Base-by-base conservation (phyloP, 64 coral and sea anemone genomes). In the Porites australiensis region DNA sequence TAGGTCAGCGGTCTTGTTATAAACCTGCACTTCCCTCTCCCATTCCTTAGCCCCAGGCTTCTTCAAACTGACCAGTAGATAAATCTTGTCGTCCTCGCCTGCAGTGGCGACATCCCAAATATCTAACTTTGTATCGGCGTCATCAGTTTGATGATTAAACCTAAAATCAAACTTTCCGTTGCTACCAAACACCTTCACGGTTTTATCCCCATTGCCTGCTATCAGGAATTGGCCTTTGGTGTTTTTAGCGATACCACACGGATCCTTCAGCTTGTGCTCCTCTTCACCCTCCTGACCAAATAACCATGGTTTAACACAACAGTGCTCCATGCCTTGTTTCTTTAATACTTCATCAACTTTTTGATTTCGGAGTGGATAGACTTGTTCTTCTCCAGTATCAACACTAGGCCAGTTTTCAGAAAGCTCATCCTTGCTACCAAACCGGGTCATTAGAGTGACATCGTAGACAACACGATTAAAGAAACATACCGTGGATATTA, bases 311-410 rank as follows among this genome's bases (percentile, higher is more conserved):
- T 44, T 55, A 16, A 70, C 44, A 55, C 19, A 79, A 63, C 68
- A 94, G n/a, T 71, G 8, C 6, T 46, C 65, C 77, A 94, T 75
- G 2, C 72, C 57, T 16, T 75, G 69, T 70, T 59, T 23, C 4
- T 48, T 45, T 12, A 91, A n/a, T 8, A 58, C 44, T 82, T 84
- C 55, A 11, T 14, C 45, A 14, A 91, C 66, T 82, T 67, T 84
- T 20, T 79, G 21, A 75, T 89, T 60, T 79, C 49, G 88, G 75
- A 90, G 78, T 65, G 55, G n/a, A 70, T 93, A 48, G 50, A 87
- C 77, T 13, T 46, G 58, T 4, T 74, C 47, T 27, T 76, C 51
- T 4, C 63, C n/a, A 37, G 77, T 55, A 9, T 51, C 60, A 63
- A 58, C 82, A 79, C 70, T 50, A 86, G 53, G 53, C 53, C 53